Evolutionary conservation across 2,888 invertebrate species (phyloP), one percentile per base, ranked within the genome.

Genomic region (Sycophila texana): DNA sequence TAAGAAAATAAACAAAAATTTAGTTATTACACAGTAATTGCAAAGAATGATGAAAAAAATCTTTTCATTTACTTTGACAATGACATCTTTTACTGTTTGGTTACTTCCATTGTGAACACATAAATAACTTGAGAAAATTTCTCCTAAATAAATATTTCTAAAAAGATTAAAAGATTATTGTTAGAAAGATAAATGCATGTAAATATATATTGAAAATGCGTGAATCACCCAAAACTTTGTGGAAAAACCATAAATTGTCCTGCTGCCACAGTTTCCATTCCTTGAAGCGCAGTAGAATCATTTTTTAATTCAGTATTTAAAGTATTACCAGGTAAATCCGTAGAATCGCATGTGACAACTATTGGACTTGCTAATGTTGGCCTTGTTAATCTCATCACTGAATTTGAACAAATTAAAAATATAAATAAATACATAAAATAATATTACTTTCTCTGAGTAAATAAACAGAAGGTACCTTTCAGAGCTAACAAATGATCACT

Each of bases 51-150:
- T 51, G 7, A 51, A 22, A 3, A n/a, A 51, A 12, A 1, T 10
- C 30, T 60, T 26, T 74, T 13, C 68, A 85, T 88, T 89, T 89
- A 95, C 95, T 92, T 97, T 97, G 30, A 98, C 94, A 22, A 93
- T 92, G 18, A 98, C 96, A 91, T 97, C 95, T 86, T 94, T 94
- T 30, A 97, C 97, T 16, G 94, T 91, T 89, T 96, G 95, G 82
- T 94, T 94, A 66, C 98, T 97, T 90, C 98, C 98, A 92, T 99
- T 99, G 88, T 98, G 98, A 74, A 99, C 97, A 91, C 98, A 98
- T 80, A 99, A 95, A 89, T 98, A 99, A 89, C 99, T 98, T 1
- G 99, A 97, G 91, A 99, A 99, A 16, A 98, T 99, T 92, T 99
- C 99, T 20, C 98, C 99, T 65, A 99, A 92, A 90, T 99, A 99